Evolutionary conservation across 2,888 invertebrate genomes (phyloP).

Genomic region (Heliconius charithonia): DNA sequence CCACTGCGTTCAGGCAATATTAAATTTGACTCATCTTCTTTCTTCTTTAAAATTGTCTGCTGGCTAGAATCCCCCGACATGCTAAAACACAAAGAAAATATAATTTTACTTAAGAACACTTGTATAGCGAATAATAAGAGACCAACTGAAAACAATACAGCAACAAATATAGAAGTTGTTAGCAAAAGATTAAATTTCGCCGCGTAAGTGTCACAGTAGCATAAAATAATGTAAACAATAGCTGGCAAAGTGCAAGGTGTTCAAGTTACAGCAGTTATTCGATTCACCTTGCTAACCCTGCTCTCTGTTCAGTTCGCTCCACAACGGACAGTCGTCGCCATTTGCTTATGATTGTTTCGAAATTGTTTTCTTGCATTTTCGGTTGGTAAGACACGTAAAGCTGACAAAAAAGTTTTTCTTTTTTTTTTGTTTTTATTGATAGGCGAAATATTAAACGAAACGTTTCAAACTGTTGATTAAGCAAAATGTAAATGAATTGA

Average conservation of each 20-base stretch:
- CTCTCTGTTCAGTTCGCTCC: slow-evolving; percentile 58
- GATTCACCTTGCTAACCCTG: slow-evolving; percentile 66
- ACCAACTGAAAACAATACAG: not conserved
- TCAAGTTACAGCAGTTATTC: slow-evolving; percentile 48
- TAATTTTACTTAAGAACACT: not conserved
- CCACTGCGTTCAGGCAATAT: slow-evolving; percentile 59
- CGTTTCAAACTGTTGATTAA: not conserved
- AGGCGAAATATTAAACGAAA: not conserved
- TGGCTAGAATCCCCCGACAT: slow-evolving; percentile 74
- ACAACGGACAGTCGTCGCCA: slow-evolving; percentile 75
- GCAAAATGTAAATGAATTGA: not conserved
- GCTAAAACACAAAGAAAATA: slow-evolving; percentile 51
- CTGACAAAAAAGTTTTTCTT: slow-evolving; percentile 66
- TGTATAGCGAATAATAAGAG: not conserved
- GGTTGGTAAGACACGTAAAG: slow-evolving; percentile 54
- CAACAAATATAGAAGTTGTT: not conserved
- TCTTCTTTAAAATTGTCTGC: slow-evolving; percentile 63
- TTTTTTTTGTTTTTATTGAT: slow-evolving; percentile 41
- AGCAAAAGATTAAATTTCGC: slow-evolving; percentile 47
- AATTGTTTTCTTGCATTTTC: slow-evolving; percentile 76
- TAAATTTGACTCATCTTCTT: slow-evolving; percentile 66
- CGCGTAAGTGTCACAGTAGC: slow-evolving; percentile 39
- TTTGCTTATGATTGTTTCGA: slow-evolving; percentile 73
- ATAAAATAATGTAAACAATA: slow-evolving; percentile 60
- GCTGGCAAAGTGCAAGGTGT: slow-evolving; percentile 48